Conservation (phyloP, 2,888 invertebrate species). For the Seira sanloemensis region DNA sequence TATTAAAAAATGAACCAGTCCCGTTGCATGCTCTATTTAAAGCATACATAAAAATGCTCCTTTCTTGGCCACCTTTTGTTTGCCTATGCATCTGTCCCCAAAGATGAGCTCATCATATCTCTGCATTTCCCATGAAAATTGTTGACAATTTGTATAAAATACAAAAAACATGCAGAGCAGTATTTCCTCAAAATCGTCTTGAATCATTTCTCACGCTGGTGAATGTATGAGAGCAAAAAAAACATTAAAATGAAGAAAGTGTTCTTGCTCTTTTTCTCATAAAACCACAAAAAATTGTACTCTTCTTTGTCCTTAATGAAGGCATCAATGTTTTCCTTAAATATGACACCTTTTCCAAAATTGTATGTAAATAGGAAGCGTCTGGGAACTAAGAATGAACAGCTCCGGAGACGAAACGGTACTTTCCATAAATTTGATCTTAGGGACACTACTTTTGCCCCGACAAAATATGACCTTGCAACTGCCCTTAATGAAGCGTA, state of each 20-base stretch:
- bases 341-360: conserved; percentile 42
- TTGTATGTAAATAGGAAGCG: no score
- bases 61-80: background rate
- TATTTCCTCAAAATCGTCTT: conserved; percentile 11
- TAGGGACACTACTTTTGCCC: background rate
- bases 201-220: background rate
- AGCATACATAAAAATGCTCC: background rate
- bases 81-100: background rate
- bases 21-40: background rate
- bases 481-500: conserved; percentile 40
- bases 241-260: background rate
- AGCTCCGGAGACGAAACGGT: conserved; percentile 3
- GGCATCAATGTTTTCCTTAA: background rate
- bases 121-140: conserved; percentile 17
- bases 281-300: conserved; percentile 15
- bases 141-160: background rate
- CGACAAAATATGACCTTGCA: conserved; percentile 44
- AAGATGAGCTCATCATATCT: background rate
- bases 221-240: background rate
- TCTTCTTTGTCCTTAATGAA: no score
- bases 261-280: no score
- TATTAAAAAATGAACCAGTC: background rate
- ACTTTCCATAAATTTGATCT: conserved; percentile 21
- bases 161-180: background rate
- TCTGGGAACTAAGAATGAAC: conserved; percentile 29